Base-by-base conservation (phyloP, 92 coral and sea anemone species). In the Desmophyllum pertusum region DNA sequence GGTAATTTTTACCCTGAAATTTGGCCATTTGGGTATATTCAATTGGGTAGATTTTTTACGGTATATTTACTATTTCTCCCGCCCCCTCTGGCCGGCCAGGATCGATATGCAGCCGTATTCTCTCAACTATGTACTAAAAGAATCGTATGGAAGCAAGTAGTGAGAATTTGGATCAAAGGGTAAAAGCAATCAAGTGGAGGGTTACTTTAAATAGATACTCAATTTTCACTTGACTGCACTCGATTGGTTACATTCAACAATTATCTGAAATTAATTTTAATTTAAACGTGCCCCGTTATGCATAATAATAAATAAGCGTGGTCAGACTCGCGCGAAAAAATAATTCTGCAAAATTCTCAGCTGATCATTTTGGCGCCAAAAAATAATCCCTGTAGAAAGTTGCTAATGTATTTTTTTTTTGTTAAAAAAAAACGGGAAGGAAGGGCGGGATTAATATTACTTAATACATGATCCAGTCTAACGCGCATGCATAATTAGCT, bases 301-400 rank as follows among this genome's bases (percentile, higher is more conserved):
- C 10, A 18, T 55, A n/a, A 5, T 53, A 48, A 1, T 23, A 6
- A 0, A 0, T 18, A 3, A 21, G 35, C 0, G 33, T 25, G 65
- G 35, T 59, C 65, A 59, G 9, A 55, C 33, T 59, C 75, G 38
- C 84, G 84, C 84, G 52, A 68, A 50, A 59, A 52, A 67, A 80
- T 80, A 80, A 80, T 80, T 80, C 68, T 80, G 46, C 84, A 36
- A 4, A 5, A 48, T 3, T 43, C 27, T 68, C 62, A 68, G 84
- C 46, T 37, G 76, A 80, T 70, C 13, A 52, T 33, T 69, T 80
- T 80, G 76, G 84, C 84, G 84, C 84, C 84, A n/a, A 46, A 48
- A 45, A 31, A 33, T 18, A 35, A 19, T 11, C 31, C 36, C 70
- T 36, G 31, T 18, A 65, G 25, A 67, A 37, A 19, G 29, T 51